phyloP scores from a whole-genome alignment of 2,113 vertebrate species.

The Todiramphus chloris region DNA sequence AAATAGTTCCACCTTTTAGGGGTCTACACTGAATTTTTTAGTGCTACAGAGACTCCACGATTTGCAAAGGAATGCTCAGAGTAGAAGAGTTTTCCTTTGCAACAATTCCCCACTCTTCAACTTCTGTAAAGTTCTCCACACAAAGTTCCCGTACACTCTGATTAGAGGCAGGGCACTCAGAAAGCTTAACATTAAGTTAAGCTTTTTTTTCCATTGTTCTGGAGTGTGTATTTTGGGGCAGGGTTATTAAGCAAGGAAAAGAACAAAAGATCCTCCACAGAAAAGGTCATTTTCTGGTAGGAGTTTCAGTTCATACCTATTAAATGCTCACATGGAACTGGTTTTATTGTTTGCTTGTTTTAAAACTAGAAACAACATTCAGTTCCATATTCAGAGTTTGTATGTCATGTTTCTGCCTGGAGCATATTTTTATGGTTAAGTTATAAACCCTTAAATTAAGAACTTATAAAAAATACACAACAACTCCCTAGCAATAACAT shows the following conservation, averaged over 20 bases:
- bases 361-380: not conserved
- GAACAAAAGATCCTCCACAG: not conserved
- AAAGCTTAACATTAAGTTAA: not conserved
- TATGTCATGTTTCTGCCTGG: not conserved
- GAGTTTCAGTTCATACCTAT: not conserved
- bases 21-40: not conserved
- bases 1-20: not conserved
- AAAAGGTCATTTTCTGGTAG: constrained; percentile 7
- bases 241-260: not conserved
- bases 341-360: not conserved
- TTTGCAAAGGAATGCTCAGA: not conserved
- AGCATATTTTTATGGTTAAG: not conserved
- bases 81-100: not conserved
- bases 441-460: constrained; percentile 43
- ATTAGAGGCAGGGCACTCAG: not conserved
- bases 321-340: not conserved
- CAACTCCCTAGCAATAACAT: not conserved
- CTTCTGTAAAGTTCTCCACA: not conserved
- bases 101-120: not conserved
- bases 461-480: constrained; percentile 7
- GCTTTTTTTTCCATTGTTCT: not conserved
- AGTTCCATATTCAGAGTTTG: not conserved
- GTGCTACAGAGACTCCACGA: not conserved
- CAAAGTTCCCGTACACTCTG: not conserved
- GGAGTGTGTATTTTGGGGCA: not conserved